Conservation (phyloP, 2,888 invertebrate species). For the Apodemia mormo region DNA sequence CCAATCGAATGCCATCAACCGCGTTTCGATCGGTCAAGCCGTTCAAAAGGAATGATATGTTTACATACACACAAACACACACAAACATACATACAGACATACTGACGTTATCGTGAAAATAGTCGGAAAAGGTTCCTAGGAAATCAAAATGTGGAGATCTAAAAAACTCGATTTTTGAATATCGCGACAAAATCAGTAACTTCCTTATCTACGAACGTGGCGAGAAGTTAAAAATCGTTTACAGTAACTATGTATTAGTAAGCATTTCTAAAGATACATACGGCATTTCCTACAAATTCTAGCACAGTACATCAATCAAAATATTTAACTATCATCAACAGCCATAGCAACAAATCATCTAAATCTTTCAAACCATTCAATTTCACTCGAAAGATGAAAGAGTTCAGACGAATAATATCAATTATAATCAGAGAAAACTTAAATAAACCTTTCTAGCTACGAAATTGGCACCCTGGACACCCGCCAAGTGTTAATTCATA, state of each 20-base stretch:
- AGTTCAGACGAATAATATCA: conserved; percentile 58
- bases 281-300: neutral
- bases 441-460: conserved; percentile 55
- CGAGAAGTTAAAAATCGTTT: too few species aligned
- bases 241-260: neutral
- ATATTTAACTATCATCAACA: conserved; percentile 6
- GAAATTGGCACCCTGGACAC: conserved; percentile 53
- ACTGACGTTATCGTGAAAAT: too few species aligned
- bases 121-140: too few species aligned
- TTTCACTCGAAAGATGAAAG: conserved; percentile 53
- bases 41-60: too few species aligned
- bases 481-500: conserved; percentile 73
- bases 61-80: too few species aligned
- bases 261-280: neutral
- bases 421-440: conserved; percentile 61
- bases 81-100: too few species aligned
- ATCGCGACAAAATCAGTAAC: too few species aligned
- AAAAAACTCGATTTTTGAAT: too few species aligned
- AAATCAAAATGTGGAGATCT: too few species aligned
- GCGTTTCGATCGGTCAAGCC: too few species aligned
- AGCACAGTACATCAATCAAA: neutral
- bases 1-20: too few species aligned
- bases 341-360: conserved; percentile 30
- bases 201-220: too few species aligned
- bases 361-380: conserved; percentile 30